Evolutionary conservation across 2,888 invertebrate species (phyloP), one percentile per base, ranked within the genome.

Genomic region (Notodonta ziczac): DNA sequence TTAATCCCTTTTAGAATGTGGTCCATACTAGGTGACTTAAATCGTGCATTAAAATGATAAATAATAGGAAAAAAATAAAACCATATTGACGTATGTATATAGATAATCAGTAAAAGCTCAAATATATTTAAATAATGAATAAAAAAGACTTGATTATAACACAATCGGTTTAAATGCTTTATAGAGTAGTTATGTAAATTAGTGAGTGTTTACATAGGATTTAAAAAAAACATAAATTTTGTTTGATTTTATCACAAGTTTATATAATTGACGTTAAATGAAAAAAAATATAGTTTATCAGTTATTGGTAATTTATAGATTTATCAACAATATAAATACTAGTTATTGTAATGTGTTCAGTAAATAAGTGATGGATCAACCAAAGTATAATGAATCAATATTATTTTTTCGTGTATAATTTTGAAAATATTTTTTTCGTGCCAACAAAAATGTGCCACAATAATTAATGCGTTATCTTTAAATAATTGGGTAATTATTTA

Each of bases 11-110:
- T 89, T 93, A 92, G 92, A 89, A 87, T 82, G 93, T 89, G 94
- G 94, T 93, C 94, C 94, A 94, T 89, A 86, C 81, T 92, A 93
- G 90, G 91, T 92, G 92, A 93, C 91, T 93, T 93, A 94, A 92
- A 87, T 85, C 86, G 89, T 91, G 91, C 89, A 91, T 92, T 93
- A 93, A 91, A 90, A 79, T 83, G 74, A 82, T 86, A 84, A 85
- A 84, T 87, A 87, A 89, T 87, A 83, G 78, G 84, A 80, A 83
- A 79, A 74, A 72, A 73, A 81, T 81, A 83, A 79, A 80, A 76
- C 75, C 77, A 81, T 82, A 77, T 82, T 77, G 78, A 80, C 72
- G 69, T 77, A 75, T 89, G 89, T 91, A 90, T 70, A 91, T 91
- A 92, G 83, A 83, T 87, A 88, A 87, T 83, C 83, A 80, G 78